Evolutionary conservation across 2,888 invertebrate genomes (phyloP), one percentile per base, ranked within the genome.

Genomic region (Heteropelma amictum): DNA sequence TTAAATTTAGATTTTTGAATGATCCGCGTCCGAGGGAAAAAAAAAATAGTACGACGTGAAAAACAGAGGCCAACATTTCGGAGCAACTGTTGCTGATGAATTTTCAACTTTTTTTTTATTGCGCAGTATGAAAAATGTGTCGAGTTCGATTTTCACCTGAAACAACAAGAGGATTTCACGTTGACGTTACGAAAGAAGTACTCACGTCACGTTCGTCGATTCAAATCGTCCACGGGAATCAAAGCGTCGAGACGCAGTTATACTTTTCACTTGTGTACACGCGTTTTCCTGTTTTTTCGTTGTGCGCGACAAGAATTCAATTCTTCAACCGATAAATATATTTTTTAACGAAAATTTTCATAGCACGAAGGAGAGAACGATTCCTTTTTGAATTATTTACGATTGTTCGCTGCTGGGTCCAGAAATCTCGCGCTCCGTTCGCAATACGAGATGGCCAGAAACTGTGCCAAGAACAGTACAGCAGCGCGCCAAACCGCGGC

Each of bases 401-500:
- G 40, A 61, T 75, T 67, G 68, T 75, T 73, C 40, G 26, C 28
- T 26, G 35, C 40, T 79, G 76, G 76, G 76, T 74, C 77, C 79
- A 79, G 78, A 19, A 28, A 33, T 28, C 79, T 81, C 77, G 79
- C 75, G 79, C 73, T 84, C 83, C 83, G 85, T 77, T 84, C 86
- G 83, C 85, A 83, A 85, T 85, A 85, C 83, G 82, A 86, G 88
- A 87, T 86, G 86, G 82, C 80, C 83, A 85, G 87, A 88, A 88
- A 88, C 88, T 88, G 88, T 88, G 88, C 87, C 87, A 88, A 88
- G 88, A 88, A 85, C 86, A 82, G 83, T 77, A 76, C 72, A 74
- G 78, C 76, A 75, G 77, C 72, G 79, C 78, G 79, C 79, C 77
- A 80, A 73, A 77, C 68, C 65, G 77, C 76, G 73, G 79, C 78